A percentile compares a stretch with the other conserved stretches of the same genome.
Conservation (phyloP, 2,797 vertebrate genomes). For the Neosilurus mollespiculum region DNA sequence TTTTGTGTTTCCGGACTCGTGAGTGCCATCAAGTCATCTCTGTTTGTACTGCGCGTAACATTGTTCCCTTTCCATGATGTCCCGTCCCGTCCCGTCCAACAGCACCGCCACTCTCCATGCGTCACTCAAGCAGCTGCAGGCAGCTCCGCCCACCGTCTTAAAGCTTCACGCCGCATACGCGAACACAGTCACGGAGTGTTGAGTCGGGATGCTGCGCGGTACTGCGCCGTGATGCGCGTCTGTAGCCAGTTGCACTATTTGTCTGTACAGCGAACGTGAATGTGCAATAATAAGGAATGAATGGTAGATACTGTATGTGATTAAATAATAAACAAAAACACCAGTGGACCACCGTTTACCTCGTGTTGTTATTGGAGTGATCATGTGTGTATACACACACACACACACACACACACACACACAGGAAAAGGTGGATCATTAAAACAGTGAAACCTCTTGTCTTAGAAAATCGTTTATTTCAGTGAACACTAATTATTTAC, state of each 20-base stretch:
- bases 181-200: slow-evolving; percentile 42
- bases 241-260: slow-evolving; percentile 81
- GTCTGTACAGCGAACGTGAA: slow-evolving; percentile 78
- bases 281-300: slow-evolving; percentile 79
- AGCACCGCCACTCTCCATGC: slow-evolving; percentile 9
- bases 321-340: slow-evolving; percentile 70
- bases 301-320: slow-evolving; percentile 80
- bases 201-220: slow-evolving; percentile 68
- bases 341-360: slow-evolving; percentile 62
- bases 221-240: slow-evolving; percentile 72
- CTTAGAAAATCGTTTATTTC: slow-evolving; percentile 23
- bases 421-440: neutral
- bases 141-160: slow-evolving; percentile 68
- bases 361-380: neutral
- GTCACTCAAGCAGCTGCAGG: slow-evolving; percentile 76
- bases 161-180: slow-evolving; percentile 34
- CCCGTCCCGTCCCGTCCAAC: no score
- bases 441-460: neutral
- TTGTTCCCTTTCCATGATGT: neutral
- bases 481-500: slow-evolving; percentile 23
- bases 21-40: neutral
- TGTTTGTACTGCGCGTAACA: neutral
- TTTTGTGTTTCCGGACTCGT: neutral
- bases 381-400: neutral
- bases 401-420: neutral